phyloP scores from a whole-genome alignment of 1,140 invertebrate species.

The Drosophila neocordata region DNA sequence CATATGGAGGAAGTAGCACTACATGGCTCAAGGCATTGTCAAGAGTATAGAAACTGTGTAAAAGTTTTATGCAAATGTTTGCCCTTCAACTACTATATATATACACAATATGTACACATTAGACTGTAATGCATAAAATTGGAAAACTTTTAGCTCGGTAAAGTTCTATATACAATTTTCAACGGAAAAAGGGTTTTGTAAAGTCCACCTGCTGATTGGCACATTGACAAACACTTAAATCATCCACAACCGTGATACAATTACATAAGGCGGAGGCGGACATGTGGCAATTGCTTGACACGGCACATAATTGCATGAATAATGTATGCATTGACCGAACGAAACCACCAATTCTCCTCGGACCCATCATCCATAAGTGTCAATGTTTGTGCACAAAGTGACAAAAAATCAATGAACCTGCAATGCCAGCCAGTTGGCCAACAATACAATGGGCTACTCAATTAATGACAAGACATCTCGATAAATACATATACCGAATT shows the following conservation, averaged over 20 bases:
- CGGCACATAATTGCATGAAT: constrained; percentile 66
- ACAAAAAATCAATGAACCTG: constrained; percentile 55
- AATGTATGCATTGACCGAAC: constrained; percentile 30
- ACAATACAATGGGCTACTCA: constrained; percentile 8
- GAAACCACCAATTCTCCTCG: constrained; percentile 17
- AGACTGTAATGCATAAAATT: constrained; percentile 79
- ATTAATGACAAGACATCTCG: constrained; percentile 46
- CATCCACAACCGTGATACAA: constrained; percentile 11
- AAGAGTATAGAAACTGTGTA: neutral
- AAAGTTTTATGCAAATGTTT: constrained; percentile 69
- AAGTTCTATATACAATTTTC: constrained; percentile 4
- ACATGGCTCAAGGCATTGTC: neutral
- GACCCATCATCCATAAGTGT: constrained; percentile 15
- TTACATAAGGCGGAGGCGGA: neutral
- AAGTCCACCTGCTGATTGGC: neutral
- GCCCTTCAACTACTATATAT: constrained; percentile 35
- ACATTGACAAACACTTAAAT: constrained; percentile 9
- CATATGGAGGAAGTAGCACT: neutral
- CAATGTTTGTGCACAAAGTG: constrained; percentile 42
- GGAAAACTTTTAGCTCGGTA: constrained; percentile 49
- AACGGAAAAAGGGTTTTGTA: neutral
- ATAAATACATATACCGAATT: constrained; percentile 26
- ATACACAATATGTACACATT: constrained; percentile 46
- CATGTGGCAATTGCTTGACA: constrained; percentile 38
- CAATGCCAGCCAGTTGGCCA: constrained; percentile 6